These are phyloP conservation scores for Latrodectus elegans DNA, from an alignment of 2,888 invertebrate genomes.

Conservation along the genomic window DNA sequence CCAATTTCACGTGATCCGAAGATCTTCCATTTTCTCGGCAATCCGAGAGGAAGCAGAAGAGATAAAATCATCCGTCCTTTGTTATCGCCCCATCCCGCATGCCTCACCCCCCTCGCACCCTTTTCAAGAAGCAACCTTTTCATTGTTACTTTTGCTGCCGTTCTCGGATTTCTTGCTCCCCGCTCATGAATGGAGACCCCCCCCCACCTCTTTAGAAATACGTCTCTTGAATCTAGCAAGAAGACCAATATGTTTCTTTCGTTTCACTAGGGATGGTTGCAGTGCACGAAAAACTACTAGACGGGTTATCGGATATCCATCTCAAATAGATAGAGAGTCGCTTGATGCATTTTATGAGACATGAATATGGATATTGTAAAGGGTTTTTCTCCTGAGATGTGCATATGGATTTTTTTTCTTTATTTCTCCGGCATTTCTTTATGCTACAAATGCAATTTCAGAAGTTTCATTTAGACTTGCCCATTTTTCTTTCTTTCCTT, in stretches of 20 bases:
- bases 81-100: conserved; percentile 1
- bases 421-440: conserved; percentile 1
- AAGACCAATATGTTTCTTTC: conserved; percentile 43
- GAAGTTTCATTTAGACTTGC: conserved; percentile 40
- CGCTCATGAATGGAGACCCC: conserved; percentile 15
- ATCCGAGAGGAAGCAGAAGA: neutral
- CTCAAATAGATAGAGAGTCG: conserved; percentile 52
- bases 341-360: conserved; percentile 47
- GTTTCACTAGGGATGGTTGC: neutral
- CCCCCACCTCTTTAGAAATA: conserved; percentile 10
- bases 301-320: conserved; percentile 62
- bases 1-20: neutral
- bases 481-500: conserved; percentile 32
- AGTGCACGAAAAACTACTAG: neutral
- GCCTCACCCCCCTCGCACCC: conserved; percentile 6
- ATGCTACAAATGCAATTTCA: conserved; percentile 17
- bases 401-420: conserved; percentile 26
- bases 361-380: conserved; percentile 61
- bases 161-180: conserved; percentile 54
- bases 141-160: conserved; percentile 30
- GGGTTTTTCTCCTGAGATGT: conserved; percentile 16
- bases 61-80: conserved; percentile 29
- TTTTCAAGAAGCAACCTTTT: conserved; percentile 9
- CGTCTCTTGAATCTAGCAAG: conserved; percentile 16
- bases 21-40: neutral